Evolutionary conservation across 2,113 vertebrate genomes (phyloP), one percentile per base, ranked within the genome.

Genomic region (Chamaetylas fuelleborni): DNA sequence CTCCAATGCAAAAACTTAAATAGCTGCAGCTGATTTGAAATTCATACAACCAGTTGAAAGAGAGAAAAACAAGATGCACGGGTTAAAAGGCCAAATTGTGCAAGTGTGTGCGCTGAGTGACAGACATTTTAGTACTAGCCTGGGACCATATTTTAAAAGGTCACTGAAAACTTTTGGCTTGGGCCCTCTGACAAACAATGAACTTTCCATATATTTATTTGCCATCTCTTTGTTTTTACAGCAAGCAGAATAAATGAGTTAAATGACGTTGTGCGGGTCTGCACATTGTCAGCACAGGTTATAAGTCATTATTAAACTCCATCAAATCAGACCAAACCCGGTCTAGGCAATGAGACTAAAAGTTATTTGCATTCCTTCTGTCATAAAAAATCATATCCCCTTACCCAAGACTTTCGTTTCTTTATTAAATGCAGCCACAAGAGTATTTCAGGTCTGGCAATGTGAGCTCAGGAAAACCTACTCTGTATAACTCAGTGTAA

Each of bases 281-380:
- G 99, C 98, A 98, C 98, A 99, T 98, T 98, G 98, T 99, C 99
- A 99, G 97, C 98, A 98, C 99, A 99, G 98, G 98, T 98, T 98
- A 99, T 99, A 99, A 99, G 98, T 99, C 99, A 98, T 98, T 98
- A 98, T 99, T 99, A 98, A 98, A 97, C 97, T 97, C 98, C 98
- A 98, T 98, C 98, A 98, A 98, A 98, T 98, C 98, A 98, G 98
- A 97, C 97, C 98, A 97, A 98, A 97, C 97, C 98, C 96, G 74
- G 98, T 97, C 97, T 95, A 97, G 97, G 98, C 98, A 98, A 98
- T 95, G 96, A 97, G 97, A 97, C 98, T 97, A 97, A 98, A 97
- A 98, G 98, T 98, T 97, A 98, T 98, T 98, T 98, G 98, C 98
- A 98, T 98, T 98, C 98, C 98, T 98, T 97, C 97, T 98, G 98